Evolutionary conservation across 92 coral and sea anemone species (phyloP).

Genomic region (Anthopleura xanthogrammica): DNA sequence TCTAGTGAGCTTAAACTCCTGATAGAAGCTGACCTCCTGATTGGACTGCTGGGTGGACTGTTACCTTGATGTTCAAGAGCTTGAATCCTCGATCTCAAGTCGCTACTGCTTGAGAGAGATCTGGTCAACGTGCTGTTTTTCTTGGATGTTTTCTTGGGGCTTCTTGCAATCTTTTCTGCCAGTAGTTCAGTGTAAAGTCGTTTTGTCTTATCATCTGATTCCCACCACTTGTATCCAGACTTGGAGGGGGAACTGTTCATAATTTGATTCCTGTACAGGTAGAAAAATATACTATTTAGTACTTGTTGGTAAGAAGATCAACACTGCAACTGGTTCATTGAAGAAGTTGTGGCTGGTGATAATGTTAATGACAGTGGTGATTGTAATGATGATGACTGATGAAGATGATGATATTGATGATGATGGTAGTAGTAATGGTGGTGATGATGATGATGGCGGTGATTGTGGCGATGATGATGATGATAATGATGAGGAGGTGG

Average conservation of each 20-base stretch:
- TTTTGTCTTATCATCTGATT: slow-evolving; percentile 83
- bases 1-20: slow-evolving; percentile 13
- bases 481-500: neutral
- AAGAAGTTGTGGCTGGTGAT: neutral
- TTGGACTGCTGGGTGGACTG: slow-evolving; percentile 28
- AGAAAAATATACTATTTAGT: neutral
- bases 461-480: neutral
- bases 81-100: slow-evolving; percentile 24
- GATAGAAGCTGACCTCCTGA: slow-evolving; percentile 14
- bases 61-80: slow-evolving; percentile 17
- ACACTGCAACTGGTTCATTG: neutral
- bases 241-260: slow-evolving; percentile 63
- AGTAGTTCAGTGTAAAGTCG: slow-evolving; percentile 85
- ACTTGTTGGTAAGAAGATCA: neutral
- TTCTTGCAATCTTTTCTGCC: slow-evolving; percentile 70
- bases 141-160: slow-evolving; percentile 48
- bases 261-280: neutral
- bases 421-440: neutral
- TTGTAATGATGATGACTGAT: neutral
- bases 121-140: slow-evolving; percentile 18
- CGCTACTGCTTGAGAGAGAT: slow-evolving; percentile 21
- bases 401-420: neutral
- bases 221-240: slow-evolving; percentile 92
- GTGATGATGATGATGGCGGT: neutral
- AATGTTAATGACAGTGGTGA: neutral